phyloP scores from a whole-genome alignment of 2,888 invertebrate genomes.

The Apamea crenata region DNA sequence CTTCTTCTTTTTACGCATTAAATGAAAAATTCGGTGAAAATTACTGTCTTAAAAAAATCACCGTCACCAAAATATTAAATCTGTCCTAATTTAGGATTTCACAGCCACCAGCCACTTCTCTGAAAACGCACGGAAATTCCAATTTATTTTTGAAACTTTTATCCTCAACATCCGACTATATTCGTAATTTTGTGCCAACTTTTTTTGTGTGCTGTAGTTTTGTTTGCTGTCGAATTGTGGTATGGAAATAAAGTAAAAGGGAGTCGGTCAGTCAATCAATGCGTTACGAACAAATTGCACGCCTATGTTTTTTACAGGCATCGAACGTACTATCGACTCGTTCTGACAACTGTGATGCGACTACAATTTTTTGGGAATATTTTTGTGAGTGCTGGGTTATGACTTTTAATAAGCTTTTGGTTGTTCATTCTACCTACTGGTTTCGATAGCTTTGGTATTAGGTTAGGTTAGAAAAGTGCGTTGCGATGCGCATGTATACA shows the following conservation, averaged over 20 bases:
- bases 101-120: conserved; percentile 25
- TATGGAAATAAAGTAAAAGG: conserved; percentile 56
- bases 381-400: conserved; percentile 5
- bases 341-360: conserved; percentile 18
- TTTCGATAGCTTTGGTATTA: background rate
- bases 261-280: conserved; percentile 57
- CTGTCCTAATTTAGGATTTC: conserved; percentile 7
- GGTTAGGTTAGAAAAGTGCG: background rate
- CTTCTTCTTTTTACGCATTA: too few species aligned
- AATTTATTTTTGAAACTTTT: conserved; percentile 48
- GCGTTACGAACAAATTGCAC: conserved; percentile 55
- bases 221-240: conserved; percentile 45
- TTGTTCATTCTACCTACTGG: background rate
- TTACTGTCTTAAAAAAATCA: background rate
- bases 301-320: conserved; percentile 43
- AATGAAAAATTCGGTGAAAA: background rate
- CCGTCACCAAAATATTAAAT: background rate
- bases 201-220: conserved; percentile 47
- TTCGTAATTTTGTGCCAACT: conserved; percentile 51
- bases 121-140: conserved; percentile 36
- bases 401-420: background rate
- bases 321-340: conserved; percentile 19
- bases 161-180: conserved; percentile 31
- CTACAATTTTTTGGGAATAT: background rate
- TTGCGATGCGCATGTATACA: background rate